Evolutionary conservation across 2,797 vertebrate genomes (phyloP), one percentile per base, ranked within the genome.

Genomic region (Nasua narica): DNA sequence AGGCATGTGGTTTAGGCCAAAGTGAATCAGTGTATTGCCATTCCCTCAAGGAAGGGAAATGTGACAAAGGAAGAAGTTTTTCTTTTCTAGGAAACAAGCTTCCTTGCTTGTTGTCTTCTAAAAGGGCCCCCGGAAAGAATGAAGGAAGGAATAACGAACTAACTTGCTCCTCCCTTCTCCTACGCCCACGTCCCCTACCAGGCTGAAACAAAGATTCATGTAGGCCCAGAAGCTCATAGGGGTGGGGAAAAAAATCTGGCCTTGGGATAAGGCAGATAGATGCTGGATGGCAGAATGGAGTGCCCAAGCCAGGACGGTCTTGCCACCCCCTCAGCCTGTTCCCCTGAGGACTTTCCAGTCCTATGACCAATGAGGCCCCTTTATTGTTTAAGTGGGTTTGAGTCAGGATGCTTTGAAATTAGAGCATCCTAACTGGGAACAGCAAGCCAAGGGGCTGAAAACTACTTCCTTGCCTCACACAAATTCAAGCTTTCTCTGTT

Each of bases 71-170:
- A 87, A 72, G 43, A 87, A 19, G 23, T 1, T 77, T 90, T 94
- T 72, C 60, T 50, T 90, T 94, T 72, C 60, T 56, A 62, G 60
- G 48, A 83, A 90, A 90, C 9, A 32, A 86, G 29, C 32, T 82
- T 86, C 70, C 50, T 94, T 69, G n/a, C 7, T 52, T n/a, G n/a
- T n/a, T n/a, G n/a, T n/a, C 32, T 89, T 90, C 35, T 85, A n/a
- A 62, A 72, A 74, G 43, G 78, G 15, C 4, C 54, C 10, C 11
- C 50, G 48, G 62, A 70, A 60, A 16, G 21, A 78, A 85, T 27
- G 54, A 76, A 67, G 5, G 40, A 76, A 60, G 5, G 14, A 50
- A 85, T 2, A 21, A 67, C 5, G 65, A 50, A 69, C 9, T 56
- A 14, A 56, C 16, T 77, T 8, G 60, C 29, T 37, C 23, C 23